These are phyloP conservation scores for Lepidochrysops patricia DNA, from an alignment of 2,888 invertebrate species.

Conservation along the genomic window DNA sequence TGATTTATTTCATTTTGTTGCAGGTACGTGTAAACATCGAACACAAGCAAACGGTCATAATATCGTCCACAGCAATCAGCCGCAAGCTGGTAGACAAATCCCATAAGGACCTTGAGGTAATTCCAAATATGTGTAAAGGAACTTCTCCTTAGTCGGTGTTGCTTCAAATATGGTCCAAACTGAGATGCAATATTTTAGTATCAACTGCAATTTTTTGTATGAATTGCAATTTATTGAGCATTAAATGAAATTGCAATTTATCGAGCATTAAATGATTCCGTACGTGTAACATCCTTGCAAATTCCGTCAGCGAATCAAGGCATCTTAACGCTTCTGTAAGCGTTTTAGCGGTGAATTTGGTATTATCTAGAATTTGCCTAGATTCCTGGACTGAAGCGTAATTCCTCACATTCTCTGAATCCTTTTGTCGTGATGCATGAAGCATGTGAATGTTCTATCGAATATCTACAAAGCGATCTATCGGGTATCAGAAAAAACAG, in stretches of 20 bases:
- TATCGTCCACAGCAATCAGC: background rate
- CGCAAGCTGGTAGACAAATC: constrained; percentile 5
- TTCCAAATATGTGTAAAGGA: background rate
- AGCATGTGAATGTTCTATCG: background rate
- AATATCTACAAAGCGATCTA: background rate
- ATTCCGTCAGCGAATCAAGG: background rate
- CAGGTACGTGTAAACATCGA: constrained; percentile 16
- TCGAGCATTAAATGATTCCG: background rate
- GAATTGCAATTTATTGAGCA: background rate
- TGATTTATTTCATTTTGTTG: background rate
- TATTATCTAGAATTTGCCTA: background rate
- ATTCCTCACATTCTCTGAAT: background rate
- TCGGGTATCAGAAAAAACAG: background rate
- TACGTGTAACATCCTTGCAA: background rate
- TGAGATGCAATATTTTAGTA: background rate
- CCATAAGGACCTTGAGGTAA: constrained; percentile 11
- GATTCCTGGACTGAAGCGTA: background rate
- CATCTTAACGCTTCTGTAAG: background rate
- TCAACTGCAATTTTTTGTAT: background rate
- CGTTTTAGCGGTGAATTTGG: background rate
- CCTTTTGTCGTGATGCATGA: constrained; percentile 1
- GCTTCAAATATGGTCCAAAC: background rate
- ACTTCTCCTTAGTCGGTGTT: background rate
- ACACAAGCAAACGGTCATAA: constrained; percentile 9
- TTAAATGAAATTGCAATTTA: background rate